These are phyloP conservation scores for Sepiola atlantica DNA, from an alignment of 2,888 invertebrate genomes.

Conservation along the genomic window DNA sequence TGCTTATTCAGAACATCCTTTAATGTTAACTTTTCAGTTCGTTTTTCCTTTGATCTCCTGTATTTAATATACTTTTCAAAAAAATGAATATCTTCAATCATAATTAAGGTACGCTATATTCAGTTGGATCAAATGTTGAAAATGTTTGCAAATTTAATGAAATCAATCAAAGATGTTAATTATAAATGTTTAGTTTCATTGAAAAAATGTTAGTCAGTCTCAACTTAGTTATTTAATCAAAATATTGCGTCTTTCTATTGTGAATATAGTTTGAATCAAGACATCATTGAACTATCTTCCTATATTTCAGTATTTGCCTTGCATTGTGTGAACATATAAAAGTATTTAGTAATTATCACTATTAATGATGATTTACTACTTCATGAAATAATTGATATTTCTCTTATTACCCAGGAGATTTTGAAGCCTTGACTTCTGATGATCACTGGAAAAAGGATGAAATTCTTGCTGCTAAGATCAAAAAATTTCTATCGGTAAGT, in stretches of 20 bases:
- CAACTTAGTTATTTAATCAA: neutral
- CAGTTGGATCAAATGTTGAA: neutral
- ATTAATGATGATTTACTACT: neutral
- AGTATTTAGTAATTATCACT: neutral
- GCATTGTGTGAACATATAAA: neutral
- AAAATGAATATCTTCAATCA: neutral
- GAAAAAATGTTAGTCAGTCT: neutral
- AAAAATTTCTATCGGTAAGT: conserved; percentile 93
- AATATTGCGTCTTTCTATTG: neutral
- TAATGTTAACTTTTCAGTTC: neutral
- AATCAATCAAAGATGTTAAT: neutral
- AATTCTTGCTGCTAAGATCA: conserved; percentile 93
- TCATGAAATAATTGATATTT: neutral
- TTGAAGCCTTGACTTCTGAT: conserved; percentile 69
- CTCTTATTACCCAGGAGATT: conserved; percentile 47
- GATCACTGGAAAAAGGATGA: conserved; percentile 87
- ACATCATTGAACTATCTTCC: neutral
- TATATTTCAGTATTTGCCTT: neutral
- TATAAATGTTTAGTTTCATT: neutral
- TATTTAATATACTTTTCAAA: neutral
- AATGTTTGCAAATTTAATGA: neutral
- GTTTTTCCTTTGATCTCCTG: neutral
- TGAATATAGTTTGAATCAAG: neutral
- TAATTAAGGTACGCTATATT: neutral
- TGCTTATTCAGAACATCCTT: neutral